A percentile compares a stretch with the other conserved stretches of the same genome.
Evolutionary conservation across 2,888 invertebrate genomes (phyloP).

Genomic region (Drosophila mettleri): DNA sequence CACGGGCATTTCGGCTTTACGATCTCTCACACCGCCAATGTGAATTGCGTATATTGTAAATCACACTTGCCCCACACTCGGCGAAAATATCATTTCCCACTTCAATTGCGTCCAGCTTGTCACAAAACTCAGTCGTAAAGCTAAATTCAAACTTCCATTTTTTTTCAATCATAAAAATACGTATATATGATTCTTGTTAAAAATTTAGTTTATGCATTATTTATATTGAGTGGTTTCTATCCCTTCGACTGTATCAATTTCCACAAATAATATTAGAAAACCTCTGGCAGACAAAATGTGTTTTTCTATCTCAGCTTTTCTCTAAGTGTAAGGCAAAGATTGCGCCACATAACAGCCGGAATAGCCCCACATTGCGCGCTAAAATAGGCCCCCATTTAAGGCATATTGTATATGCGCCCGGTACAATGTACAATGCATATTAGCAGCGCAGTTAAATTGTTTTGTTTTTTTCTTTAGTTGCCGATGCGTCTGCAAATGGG

Average conservation of each 20-base stretch:
- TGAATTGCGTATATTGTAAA: conserved; percentile 69
- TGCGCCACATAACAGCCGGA: conserved; percentile 16
- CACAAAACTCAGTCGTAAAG: not conserved
- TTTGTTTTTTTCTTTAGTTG: conserved; percentile 64
- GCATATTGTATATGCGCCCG: not conserved
- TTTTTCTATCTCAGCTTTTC: not conserved
- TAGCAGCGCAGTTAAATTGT: conserved; percentile 69
- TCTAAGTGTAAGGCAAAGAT: conserved; percentile 8
- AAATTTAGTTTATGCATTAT: not conserved
- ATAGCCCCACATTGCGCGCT: conserved; percentile 58
- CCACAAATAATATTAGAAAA: not conserved
- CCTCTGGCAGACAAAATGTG: not conserved
- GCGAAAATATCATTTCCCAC: not conserved
- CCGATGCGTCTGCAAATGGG: conserved; percentile 72
- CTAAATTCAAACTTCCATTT: not conserved
- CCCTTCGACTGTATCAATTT: not conserved
- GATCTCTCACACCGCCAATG: conserved; percentile 52
- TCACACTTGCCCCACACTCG: conserved; percentile 58
- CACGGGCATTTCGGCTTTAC: conserved; percentile 57
- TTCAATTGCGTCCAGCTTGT: no score
- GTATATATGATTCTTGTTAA: no score
- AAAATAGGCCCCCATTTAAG: conserved; percentile 23
- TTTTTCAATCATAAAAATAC: not conserved
- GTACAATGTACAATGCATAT: conserved; percentile 57
- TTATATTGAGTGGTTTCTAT: not conserved